phyloP scores from a whole-genome alignment of 2,797 vertebrate genomes.

The Gallinago solitaria region DNA sequence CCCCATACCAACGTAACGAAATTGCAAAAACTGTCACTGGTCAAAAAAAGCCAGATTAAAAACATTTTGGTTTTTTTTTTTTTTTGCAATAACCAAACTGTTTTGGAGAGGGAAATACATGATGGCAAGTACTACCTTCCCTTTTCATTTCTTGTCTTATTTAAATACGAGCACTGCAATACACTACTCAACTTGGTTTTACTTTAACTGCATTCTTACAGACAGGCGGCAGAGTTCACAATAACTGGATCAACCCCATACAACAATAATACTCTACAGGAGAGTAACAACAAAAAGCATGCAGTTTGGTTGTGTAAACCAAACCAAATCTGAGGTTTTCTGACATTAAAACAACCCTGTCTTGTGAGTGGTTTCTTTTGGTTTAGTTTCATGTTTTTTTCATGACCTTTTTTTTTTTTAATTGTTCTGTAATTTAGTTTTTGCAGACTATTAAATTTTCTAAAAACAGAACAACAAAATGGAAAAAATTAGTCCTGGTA shows the following conservation, averaged over 20 bases:
- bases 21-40: neutral
- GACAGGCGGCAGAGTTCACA: neutral
- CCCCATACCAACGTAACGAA: neutral
- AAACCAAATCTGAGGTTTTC: neutral
- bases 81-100: neutral
- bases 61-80: no score
- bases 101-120: neutral
- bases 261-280: neutral
- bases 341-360: neutral
- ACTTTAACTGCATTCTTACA: neutral
- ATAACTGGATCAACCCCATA: neutral
- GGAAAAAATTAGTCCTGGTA: neutral
- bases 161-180: neutral
- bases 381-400: neutral
- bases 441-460: neutral
- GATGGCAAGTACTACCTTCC: neutral
- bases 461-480: neutral
- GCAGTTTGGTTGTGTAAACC: neutral
- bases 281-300: neutral
- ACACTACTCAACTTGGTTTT: neutral
- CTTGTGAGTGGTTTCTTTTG: neutral
- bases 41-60: neutral
- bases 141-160: neutral
- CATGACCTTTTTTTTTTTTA: neutral
- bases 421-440: neutral